Evolutionary conservation across 2,113 vertebrate genomes (phyloP), one percentile per base, ranked within the genome.

Genomic region (Vanacampus margaritifer): DNA sequence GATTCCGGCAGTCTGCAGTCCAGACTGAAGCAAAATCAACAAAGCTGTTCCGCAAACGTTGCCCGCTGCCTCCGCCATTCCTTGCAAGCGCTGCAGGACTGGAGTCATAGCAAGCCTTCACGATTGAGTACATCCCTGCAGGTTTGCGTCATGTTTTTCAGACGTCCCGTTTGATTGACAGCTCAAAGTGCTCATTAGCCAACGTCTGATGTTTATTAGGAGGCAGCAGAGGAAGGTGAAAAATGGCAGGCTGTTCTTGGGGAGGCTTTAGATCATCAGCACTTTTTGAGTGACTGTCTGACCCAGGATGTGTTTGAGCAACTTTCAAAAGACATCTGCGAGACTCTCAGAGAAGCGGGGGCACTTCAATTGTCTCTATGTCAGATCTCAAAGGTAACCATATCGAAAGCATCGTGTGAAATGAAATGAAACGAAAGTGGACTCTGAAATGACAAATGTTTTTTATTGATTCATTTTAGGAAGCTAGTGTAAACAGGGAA

Each of bases 271-370:
- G 89, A 88, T 2, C 84, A 89, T 66, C 67, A 72, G 28, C 62
- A 82, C 46, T 87, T 92, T 67, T 81, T 92, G 11, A 72, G 12
- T 10, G 89, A 84, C 67, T 90, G 84, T 51, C 64, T 93, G 64
- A 83, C 71, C 14, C 64, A 76, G 0, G 87, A 75, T 1, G 50
- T 86, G 57, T 68, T 82, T 28, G 80, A 83, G 4, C 82, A 79
- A 65, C 81, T 93, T 74, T 72, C 88, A 65, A 83, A 58, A 48
- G 82, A 91, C 0, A 51, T 65, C 41, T 72, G 74, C n/a, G 84
- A 85, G 32, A 63, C 82, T 0, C 80, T 91, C 35, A 64, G 48
- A 17, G 76, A 88, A 35, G 77, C 82, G 59, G 82, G 76, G 0
- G 23, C 19, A 9, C 71, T 74, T 3, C 77, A 74, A 14, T 39